Evolutionary conservation across 2,888 invertebrate genomes (phyloP), one percentile per base, ranked within the genome.

Genomic region (Pseudococcus viburni): DNA sequence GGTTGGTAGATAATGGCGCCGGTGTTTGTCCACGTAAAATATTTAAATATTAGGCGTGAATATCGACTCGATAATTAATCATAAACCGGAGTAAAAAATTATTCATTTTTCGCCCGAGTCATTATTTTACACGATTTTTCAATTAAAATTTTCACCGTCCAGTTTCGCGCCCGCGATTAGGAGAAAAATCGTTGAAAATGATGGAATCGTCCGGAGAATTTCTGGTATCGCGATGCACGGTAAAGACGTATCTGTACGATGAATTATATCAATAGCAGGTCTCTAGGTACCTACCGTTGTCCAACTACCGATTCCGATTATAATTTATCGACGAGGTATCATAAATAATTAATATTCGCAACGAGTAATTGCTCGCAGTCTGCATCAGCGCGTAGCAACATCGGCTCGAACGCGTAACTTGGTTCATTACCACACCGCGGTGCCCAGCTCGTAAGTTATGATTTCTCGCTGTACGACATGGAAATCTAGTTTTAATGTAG

Each of bases 281-380:
- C n/a, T 19, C 19, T 59, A 33, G 26, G 6, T 26, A 73, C 68
- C 68, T 80, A 80, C 39, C n/a, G 80, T 80, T 80, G 80, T 80
- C 80, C 80, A 42, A 80, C 80, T 80, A 80, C 80, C 80, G 80
- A 80, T 80, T 80, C 19, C 39, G 46, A 42, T 80, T 42, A 80
- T 80, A 80, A 80, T 80, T 80, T 80, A 80, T 80, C 80, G 80
- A 80, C 80, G 42, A 80, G 80, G 39, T 80, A 80, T 80, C 80
- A 80, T 80, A 80, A 80, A 80, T 80, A 80, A 80, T 80, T 80
- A 80, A 80, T 80, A 80, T 80, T 80, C 80, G 80, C 39, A 19
- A 42, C 80, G 80, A 80, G 80, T 80, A 80, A 80, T 80, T 80
- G 80, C 80, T 80, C 68, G 33, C 68, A 73, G 68, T 73, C 33